Conservation (phyloP, 2,888 invertebrate genomes). For the Syrphus vitripennis region DNA sequence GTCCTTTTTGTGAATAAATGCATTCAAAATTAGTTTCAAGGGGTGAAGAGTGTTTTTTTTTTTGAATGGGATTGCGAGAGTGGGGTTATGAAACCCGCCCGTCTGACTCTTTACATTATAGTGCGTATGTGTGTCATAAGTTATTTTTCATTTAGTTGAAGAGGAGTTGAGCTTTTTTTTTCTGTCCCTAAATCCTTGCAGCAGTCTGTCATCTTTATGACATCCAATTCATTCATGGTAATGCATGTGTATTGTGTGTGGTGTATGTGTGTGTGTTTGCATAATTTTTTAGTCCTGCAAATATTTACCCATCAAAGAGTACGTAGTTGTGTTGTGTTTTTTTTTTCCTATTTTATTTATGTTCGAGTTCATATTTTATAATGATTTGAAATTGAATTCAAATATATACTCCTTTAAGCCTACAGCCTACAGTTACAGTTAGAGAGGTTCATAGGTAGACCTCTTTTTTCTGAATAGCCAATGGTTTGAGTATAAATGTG, state of each 20-base stretch:
- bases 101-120: neutral
- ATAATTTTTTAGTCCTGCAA: conserved; percentile 27
- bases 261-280: neutral
- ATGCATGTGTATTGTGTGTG: neutral
- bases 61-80: neutral
- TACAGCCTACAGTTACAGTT: neutral
- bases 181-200: neutral
- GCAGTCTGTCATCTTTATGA: conserved; percentile 40
- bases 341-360: neutral
- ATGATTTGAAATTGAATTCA: conserved; percentile 35
- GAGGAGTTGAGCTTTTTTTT: conserved; percentile 28
- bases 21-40: conserved; percentile 16
- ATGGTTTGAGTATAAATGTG: neutral
- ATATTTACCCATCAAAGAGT: conserved; percentile 35
- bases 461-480: neutral
- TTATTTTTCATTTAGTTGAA: conserved; percentile 47
- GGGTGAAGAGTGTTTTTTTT: neutral
- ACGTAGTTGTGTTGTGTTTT: neutral
- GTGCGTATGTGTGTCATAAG: conserved; percentile 25
- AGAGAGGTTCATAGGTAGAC: neutral
- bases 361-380: conserved; percentile 19
- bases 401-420: neutral
- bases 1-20: conserved; percentile 47
- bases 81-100: conserved; percentile 3
- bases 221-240: conserved; percentile 46